These are phyloP conservation scores for Crocuta crocuta DNA, from an alignment of 2,113 vertebrate genomes.

Conservation along the genomic window DNA sequence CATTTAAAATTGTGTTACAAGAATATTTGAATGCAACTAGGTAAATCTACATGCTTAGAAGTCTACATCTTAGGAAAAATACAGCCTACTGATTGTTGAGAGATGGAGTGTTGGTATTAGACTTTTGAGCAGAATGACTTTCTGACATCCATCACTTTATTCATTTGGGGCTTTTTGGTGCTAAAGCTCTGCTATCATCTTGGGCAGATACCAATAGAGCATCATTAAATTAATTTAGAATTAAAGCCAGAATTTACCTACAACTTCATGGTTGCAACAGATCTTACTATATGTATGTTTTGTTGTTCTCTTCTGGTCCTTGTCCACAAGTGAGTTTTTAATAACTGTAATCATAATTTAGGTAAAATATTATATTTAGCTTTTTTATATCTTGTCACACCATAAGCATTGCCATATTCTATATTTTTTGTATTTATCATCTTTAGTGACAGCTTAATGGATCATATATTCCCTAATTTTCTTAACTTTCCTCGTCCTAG, in stretches of 20 bases:
- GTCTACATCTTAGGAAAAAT: neutral
- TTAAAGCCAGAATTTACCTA: slow-evolving; percentile 35
- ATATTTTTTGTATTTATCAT: neutral
- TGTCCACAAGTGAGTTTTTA: slow-evolving; percentile 5
- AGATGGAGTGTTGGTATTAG: neutral
- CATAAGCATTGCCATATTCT: neutral
- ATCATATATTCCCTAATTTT: neutral
- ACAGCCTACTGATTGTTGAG: neutral
- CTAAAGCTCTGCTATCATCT: neutral
- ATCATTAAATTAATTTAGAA: slow-evolving; percentile 40
- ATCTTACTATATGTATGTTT: neutral
- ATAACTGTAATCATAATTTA: neutral
- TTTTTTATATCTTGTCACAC: neutral
- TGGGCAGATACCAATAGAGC: neutral
- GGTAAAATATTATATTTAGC: neutral
- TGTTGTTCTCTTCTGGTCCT: slow-evolving; percentile 4
- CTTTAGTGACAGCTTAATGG: neutral
- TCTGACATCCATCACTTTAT: neutral
- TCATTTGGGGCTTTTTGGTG: neutral
- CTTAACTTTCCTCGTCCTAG: neutral
- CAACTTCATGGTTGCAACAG: neutral
- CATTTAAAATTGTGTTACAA: slow-evolving; percentile 6
- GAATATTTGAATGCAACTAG: neutral
- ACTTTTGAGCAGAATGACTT: neutral
- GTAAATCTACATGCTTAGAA: neutral